Base-by-base conservation (phyloP, 2,888 invertebrate genomes). In the Drosophila demipolita region DNA sequence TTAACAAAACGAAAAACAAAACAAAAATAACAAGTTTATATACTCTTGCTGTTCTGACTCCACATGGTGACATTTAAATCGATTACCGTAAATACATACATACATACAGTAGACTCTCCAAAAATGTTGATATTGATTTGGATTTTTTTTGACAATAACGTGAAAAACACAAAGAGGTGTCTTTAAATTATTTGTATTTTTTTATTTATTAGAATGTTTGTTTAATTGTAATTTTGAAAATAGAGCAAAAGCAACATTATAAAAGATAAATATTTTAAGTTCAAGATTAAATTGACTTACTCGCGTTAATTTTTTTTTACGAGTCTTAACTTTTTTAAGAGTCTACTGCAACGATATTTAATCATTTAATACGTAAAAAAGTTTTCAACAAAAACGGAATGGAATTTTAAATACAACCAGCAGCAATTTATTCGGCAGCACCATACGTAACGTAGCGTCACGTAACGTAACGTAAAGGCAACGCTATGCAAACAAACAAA, bases 401-500 rank as follows among this genome's bases (percentile, higher is more conserved):
- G 52, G 4, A 26, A 67, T 45, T 50, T 7, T 33, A 29, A 9
- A 32, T 26, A 36, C 35, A 66, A 54, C 26, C 66, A 40, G 49
- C 67, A 63, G 59, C 49, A 63, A 63, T 49, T 54, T 66, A 50
- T 38, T 20, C 53, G 35, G 42, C 66, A 78, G 50, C 52, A 69
- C 74, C 77, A 63, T 63, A 54, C 50, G 60, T 60, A 61, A 57
- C 55, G 54, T 38, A 66, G 65, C 52, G 42, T 58, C 36, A 4
- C 40, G 55, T 35, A 17, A 38, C 63, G 61, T 61, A 64, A 45
- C 35, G 23, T 64, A 35, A 57, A 49, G 32, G 67, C 65, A 71
- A 68, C 42, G 45, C 55, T 64, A 71, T 66, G 55, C 23, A 55
- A 45, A 60, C 17, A 66, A 67, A 55, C 38, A 75, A 78, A 45